A percentile compares a stretch with the other conserved stretches of the same genome.
These are phyloP conservation scores for Pseudomyrmex concolor DNA, from an alignment of 1,140 invertebrate species.

Conservation along the genomic window DNA sequence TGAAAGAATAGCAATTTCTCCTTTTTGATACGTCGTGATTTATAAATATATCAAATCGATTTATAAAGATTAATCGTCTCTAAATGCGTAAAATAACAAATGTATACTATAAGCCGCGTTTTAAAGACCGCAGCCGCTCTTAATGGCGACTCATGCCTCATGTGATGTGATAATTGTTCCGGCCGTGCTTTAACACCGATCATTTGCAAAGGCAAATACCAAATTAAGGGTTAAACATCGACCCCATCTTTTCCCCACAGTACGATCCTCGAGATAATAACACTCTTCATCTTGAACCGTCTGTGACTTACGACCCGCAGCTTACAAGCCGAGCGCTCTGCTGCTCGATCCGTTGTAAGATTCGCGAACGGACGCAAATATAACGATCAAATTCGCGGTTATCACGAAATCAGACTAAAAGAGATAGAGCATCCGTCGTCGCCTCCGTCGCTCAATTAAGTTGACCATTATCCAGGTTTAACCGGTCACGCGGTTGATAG, in stretches of 20 bases:
- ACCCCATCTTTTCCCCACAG: neutral
- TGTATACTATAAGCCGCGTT: conserved; percentile 1
- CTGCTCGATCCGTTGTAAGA: neutral
- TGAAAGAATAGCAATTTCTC: neutral
- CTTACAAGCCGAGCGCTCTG: neutral
- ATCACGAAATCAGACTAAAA: neutral
- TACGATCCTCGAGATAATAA: conserved; percentile 34
- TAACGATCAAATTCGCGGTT: conserved; percentile 62
- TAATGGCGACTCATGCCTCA: conserved; percentile 20
- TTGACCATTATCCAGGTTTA: conserved; percentile 57
- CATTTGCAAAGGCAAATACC: conserved; percentile 54
- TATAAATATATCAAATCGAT: too few species aligned
- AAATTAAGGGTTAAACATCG: conserved; percentile 51
- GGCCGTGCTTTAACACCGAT: conserved; percentile 38
- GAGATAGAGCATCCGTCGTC: conserved; percentile 47
- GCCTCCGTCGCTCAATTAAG: conserved; percentile 35
- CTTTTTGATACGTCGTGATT: neutral
- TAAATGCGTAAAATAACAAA: conserved; percentile 53
- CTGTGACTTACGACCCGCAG: conserved; percentile 38
- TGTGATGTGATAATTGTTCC: conserved; percentile 57
- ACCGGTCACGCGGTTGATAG: conserved; percentile 66
- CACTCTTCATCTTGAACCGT: conserved; percentile 47
- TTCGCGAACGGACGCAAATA: conserved; percentile 44
- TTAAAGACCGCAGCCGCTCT: neutral
- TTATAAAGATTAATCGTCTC: conserved; percentile 54